Conservation (phyloP, 2,113 vertebrate genomes). For the Sander lucioperca region DNA sequence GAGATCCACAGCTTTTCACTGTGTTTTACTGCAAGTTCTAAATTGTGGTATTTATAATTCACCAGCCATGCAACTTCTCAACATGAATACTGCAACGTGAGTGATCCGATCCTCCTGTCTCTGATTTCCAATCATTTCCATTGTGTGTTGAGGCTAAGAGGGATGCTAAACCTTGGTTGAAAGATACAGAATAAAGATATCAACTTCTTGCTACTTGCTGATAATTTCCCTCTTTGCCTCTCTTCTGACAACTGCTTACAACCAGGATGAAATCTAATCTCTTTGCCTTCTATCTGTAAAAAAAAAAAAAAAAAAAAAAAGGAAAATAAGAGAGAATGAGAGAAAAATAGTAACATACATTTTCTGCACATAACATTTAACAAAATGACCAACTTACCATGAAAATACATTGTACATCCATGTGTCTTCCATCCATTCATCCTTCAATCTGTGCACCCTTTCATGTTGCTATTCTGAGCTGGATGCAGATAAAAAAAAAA, state of each 20-base stretch:
- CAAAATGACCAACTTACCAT: neutral
- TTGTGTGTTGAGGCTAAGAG: neutral
- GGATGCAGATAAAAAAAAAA: slow-evolving; percentile 66
- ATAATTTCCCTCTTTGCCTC: slow-evolving; percentile 26
- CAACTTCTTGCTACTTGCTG: slow-evolving; percentile 15
- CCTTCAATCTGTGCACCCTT: slow-evolving; percentile 31
- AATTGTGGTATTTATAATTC: neutral
- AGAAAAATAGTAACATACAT: neutral
- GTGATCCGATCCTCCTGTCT: neutral
- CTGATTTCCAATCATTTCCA: slow-evolving; percentile 3
- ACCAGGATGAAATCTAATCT: slow-evolving; percentile 17
- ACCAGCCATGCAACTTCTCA: neutral
- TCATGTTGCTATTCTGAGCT: slow-evolving; percentile 59
- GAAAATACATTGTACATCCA: neutral
- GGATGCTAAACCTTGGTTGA: neutral
- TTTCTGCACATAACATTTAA: neutral
- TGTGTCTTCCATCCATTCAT: slow-evolving; percentile 12
- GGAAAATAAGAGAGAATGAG: neutral
- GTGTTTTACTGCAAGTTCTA: neutral
- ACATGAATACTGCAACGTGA: neutral
- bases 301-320: neutral
- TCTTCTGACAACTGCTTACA: slow-evolving; percentile 18
- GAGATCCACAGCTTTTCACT: neutral
- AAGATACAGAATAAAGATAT: slow-evolving; percentile 11
- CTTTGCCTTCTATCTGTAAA: slow-evolving; percentile 1